A percentile compares a stretch with the other conserved stretches of the same genome.
Evolutionary conservation across 2,888 invertebrate genomes (phyloP).

Genomic region (Xestia rhomboidea): DNA sequence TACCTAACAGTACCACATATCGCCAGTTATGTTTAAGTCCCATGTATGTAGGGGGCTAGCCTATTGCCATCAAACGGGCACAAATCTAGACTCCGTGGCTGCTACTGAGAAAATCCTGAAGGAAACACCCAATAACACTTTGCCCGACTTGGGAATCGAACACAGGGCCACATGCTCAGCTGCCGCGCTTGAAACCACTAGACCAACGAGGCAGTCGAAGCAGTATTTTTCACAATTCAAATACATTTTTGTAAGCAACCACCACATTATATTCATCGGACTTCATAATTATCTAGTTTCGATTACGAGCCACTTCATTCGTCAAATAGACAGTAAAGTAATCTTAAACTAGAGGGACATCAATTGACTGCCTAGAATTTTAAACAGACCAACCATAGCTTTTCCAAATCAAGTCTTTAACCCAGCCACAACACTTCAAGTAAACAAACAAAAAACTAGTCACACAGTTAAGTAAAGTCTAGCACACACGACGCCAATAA

Average conservation of each 20-base stretch:
- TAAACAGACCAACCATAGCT: slow-evolving; percentile 10
- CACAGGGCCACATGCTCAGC: too few relatives aligned
- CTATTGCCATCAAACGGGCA: too few relatives aligned
- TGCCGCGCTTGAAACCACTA: too few relatives aligned
- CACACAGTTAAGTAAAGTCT: slow-evolving; percentile 28
- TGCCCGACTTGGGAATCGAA: too few relatives aligned
- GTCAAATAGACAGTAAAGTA: neutral
- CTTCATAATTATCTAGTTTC: neutral
- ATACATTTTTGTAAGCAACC: neutral
- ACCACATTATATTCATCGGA: neutral
- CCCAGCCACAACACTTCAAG: slow-evolving; percentile 17
- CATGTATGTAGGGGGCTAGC: too few relatives aligned
- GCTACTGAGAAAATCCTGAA: too few relatives aligned
- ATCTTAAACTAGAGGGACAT: neutral
- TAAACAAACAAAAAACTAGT: slow-evolving; percentile 57
- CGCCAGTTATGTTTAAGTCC: too few relatives aligned
- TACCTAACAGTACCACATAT: too few relatives aligned
- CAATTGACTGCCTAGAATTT: slow-evolving; percentile 15
- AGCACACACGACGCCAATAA: slow-evolving; percentile 52
- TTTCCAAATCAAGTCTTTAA: slow-evolving; percentile 30
- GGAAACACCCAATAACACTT: too few relatives aligned
- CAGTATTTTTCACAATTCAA: too few relatives aligned
- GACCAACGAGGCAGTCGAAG: too few relatives aligned
- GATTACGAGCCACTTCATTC: neutral
- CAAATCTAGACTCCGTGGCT: too few relatives aligned